Percentiles rank a stretch among this genome's conserved stretches.
These are phyloP conservation scores for Tinea trinotella DNA, from an alignment of 2,888 invertebrate species.

Conservation along the genomic window DNA sequence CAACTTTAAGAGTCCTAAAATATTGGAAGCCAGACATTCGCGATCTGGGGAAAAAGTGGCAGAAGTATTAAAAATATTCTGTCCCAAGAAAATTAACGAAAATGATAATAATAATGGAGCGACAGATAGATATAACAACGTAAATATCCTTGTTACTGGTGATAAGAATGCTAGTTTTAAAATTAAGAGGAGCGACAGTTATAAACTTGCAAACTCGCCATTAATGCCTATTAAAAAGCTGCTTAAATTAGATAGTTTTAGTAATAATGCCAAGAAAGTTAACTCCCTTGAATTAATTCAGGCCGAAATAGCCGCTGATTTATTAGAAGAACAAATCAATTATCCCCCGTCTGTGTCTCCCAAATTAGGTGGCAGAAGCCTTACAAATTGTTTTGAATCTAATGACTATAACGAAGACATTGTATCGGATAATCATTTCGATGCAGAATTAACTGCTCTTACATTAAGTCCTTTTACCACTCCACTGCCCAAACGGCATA, in stretches of 20 bases:
- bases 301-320: slow-evolving; percentile 73
- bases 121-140: slow-evolving; percentile 22
- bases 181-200: slow-evolving; percentile 88
- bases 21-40: slow-evolving; percentile 52
- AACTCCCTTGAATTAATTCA: slow-evolving; percentile 72
- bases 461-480: slow-evolving; percentile 59
- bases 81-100: slow-evolving; percentile 42
- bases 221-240: slow-evolving; percentile 77
- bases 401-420: slow-evolving; percentile 37
- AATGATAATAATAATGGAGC: slow-evolving; percentile 33
- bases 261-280: slow-evolving; percentile 54
- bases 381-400: slow-evolving; percentile 41
- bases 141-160: slow-evolving; percentile 27
- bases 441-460: slow-evolving; percentile 50
- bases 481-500: slow-evolving; percentile 55
- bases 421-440: slow-evolving; percentile 46
- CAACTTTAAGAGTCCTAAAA: slow-evolving; percentile 60
- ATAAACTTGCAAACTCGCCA: slow-evolving; percentile 84
- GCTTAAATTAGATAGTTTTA: slow-evolving; percentile 63
- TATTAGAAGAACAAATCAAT: slow-evolving; percentile 78
- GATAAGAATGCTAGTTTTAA: slow-evolving; percentile 48
- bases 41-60: slow-evolving; percentile 51
- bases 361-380: slow-evolving; percentile 51
- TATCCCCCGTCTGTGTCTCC: slow-evolving; percentile 78
- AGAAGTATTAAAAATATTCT: slow-evolving; percentile 63